Evolutionary conservation across 1,140 invertebrate species (phyloP).

Genomic region (Conus betulinus): DNA sequence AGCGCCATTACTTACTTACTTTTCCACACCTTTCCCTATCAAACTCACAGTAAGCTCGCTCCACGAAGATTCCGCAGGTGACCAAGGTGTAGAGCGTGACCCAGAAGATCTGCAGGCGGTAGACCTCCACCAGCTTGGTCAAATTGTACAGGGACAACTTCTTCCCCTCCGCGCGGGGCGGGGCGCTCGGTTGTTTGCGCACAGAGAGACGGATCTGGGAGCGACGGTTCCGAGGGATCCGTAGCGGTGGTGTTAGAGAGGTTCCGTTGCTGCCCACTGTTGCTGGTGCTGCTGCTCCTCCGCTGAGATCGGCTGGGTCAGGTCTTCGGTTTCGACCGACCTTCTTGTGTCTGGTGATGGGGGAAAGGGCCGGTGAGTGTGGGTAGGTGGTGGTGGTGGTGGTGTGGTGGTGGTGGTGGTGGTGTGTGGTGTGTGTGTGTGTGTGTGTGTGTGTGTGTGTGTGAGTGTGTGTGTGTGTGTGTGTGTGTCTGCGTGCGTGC

Average conservation of each 20-base stretch:
- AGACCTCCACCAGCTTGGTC: slow-evolving; percentile 86
- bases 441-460: no score
- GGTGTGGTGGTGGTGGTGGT: no score
- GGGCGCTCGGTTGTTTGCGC: slow-evolving; percentile 8
- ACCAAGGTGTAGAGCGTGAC: slow-evolving; percentile 97
- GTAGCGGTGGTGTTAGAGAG: neutral
- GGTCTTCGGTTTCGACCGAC: neutral
- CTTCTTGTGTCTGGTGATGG: neutral
- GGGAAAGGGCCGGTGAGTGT: no score
- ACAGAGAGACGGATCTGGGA: slow-evolving; percentile 29
- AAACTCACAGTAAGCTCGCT: slow-evolving; percentile 94
- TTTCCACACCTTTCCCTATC: neutral
- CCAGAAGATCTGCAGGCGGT: slow-evolving; percentile 98
- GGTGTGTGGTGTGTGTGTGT: no score
- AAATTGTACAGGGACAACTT: slow-evolving; percentile 80
- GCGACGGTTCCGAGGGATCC: neutral
- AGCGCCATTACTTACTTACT: no score
- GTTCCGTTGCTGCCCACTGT: neutral
- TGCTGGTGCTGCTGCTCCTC: neutral
- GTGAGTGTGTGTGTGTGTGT: neutral
- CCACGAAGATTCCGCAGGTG: slow-evolving; percentile 94
- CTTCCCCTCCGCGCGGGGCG: slow-evolving; percentile 24
- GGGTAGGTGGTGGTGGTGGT: no score
- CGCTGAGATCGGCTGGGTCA: neutral
- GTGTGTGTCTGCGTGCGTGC: neutral